phyloP scores from a whole-genome alignment of 2,888 invertebrate genomes.

The Onthophagus sagittarius region DNA sequence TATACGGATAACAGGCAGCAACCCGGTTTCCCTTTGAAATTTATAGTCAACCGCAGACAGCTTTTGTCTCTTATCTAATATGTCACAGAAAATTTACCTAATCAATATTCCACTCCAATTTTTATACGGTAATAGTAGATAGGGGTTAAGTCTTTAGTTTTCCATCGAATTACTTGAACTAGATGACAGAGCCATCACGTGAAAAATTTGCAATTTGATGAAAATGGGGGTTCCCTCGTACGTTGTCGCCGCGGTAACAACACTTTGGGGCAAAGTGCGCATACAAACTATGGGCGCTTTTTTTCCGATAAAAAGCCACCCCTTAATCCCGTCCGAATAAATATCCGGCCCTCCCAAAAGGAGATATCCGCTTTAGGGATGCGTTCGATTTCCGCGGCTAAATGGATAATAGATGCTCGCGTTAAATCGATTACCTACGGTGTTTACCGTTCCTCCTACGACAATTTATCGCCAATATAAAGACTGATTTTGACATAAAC shows the following conservation, averaged over 20 bases:
- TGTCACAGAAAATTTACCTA: neutral
- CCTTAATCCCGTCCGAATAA: neutral
- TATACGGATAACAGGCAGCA: neutral
- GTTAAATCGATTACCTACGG: conserved; percentile 14
- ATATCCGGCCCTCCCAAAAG: neutral
- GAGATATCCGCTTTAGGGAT: neutral
- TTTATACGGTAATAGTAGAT: neutral
- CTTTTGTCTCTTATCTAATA: neutral
- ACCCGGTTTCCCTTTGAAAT: neutral
- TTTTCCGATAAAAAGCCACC: neutral
- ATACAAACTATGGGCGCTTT: neutral
- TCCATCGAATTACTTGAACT: neutral
- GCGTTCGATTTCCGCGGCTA: neutral
- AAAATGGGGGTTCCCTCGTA: neutral
- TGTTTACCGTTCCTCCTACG: neutral
- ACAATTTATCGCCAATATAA: neutral
- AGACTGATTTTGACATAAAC: neutral
- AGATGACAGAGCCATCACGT: neutral
- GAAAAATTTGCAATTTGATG: neutral
- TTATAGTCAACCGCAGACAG: neutral
- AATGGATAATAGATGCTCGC: conserved; percentile 12
- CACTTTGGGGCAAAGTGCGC: neutral
- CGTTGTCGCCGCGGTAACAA: neutral
- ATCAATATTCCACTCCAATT: neutral
- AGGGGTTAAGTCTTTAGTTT: neutral